Evolutionary conservation across 1,140 invertebrate species (phyloP), one percentile per base, ranked within the genome.

Genomic region (Drosophila oshimai): DNA sequence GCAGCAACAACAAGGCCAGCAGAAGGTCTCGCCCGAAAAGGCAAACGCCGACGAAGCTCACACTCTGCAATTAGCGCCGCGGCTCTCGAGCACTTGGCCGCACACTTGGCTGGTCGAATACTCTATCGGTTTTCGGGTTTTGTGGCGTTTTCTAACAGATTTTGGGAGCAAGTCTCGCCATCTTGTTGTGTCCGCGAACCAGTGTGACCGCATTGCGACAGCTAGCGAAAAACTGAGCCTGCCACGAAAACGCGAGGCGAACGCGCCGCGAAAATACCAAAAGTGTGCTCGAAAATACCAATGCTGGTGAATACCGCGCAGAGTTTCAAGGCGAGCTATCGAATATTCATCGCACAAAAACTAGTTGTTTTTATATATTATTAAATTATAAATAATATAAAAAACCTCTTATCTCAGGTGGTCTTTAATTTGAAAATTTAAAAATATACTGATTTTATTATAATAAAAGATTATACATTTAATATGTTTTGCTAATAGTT

Each of bases 161-260:
- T 83, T 60, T 42, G 37, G 57, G 61, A 54, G 42, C 79, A 37
- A 69, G 51, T 58, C 79, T 74, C 78, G 78, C 78, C 78, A 81
- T 83, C 78, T 81, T 81, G 78, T 83, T 83, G 78, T 83, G 79
- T 78, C 67, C 79, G 47, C 62, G 73, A 69, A 83, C 73, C 51
- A 83, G 61, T 81, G 78, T 77, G 68, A 57, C 67, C 65, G 64
- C 65, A 70, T 70, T 69, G 64, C 65, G 41, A 74, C 71, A 75
- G 76, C n/a, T 53, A 33, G 58, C 71, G 33, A 76, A 42, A 37
- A 49, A 77, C 78, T 83, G 36, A 81, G 42, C 24, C 15, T 42
- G 7, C 10, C 0, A 22, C 39, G 18, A 49, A 53, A 69, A 36
- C 49, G 39, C 62, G 28, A 68, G 6, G 20, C 18, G 26, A 22